Evolutionary conservation across 2,888 invertebrate genomes (phyloP), one percentile per base, ranked within the genome.

Genomic region (Epirrhoe tristata): DNA sequence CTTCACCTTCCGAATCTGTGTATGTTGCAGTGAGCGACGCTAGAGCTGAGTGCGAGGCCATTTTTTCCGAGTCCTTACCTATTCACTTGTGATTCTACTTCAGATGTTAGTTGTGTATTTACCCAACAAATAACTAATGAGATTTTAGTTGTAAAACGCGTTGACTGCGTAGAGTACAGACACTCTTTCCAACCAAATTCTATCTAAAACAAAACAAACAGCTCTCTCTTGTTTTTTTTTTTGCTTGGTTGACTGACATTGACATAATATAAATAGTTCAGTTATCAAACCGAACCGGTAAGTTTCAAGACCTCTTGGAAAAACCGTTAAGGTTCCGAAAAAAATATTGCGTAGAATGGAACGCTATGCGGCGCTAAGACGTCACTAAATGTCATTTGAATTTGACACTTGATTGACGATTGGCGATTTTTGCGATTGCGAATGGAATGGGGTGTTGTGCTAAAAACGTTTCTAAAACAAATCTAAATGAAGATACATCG

Each of bases 1-100:
- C 97, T 87, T 98, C 98, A 59, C 97, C 97, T 90, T 98, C 98
- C 0, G 98, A 98, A 87, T 98, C 98, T 0, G 98, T 98, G 86
- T 98, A 98, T 52, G 97, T 97, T 34, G 97, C 98, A 58, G 98
- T 98, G 75, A 98, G 93, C 58, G 97, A 97, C 65, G 97, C 97
- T 84, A 98, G 93, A 48, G 97, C 98, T 84, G 67, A 67, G 17
- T 94, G 93, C 3, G 93, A 93, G 56, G 94, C 84, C 94, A 94
- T 94, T 36, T 48, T 80, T 55, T 5, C 24, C 12, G 16, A 16
- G 39, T 17, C 24, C 43, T 6, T 12, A 52, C 10, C 5, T 51
- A 51, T 0, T 16, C 48, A 5, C 48, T 48, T 14, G 12, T 4
- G 7, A 39, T 12, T 43, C 12, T 2, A 16, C 14, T 16, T 48